Percentiles rank a stretch among this genome's conserved stretches.
Evolutionary conservation across 37 sponge, comb jelly and placozoan genomes (phyloP).

Genomic region (Oopsacas minuta): DNA sequence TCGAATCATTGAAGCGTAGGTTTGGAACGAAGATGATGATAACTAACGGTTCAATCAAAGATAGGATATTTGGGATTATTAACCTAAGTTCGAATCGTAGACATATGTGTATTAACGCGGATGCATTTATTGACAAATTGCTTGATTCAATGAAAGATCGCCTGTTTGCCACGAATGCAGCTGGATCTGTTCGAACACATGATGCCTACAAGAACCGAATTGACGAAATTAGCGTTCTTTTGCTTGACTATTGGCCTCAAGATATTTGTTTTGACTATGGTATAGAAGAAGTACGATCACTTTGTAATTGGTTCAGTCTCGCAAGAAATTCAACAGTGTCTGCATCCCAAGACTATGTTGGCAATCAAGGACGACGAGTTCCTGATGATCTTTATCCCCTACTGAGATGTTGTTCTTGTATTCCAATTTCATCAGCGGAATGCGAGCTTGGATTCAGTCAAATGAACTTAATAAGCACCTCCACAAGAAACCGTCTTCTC

Average conservation of each 20-base stretch:
- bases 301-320: background rate
- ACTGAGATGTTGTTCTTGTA: slow-evolving; percentile 18
- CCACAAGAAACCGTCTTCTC: background rate
- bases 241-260: background rate
- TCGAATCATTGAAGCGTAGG: background rate
- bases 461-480: background rate
- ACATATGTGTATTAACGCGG: background rate
- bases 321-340: background rate
- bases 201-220: background rate
- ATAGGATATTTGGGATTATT: background rate
- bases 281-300: background rate
- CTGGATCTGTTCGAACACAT: slow-evolving; percentile 18
- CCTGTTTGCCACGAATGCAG: slow-evolving; percentile 14
- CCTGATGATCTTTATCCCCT: slow-evolving; percentile 2
- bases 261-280: background rate
- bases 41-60: background rate
- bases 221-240: background rate
- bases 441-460: background rate
- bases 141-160: background rate
- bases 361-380: slow-evolving; percentile 13
- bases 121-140: background rate
- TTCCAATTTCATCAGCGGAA: slow-evolving; percentile 14
- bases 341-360: slow-evolving; percentile 9
- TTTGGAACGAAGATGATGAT: background rate
- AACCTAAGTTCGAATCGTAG: background rate